phyloP scores from a whole-genome alignment of 2,797 vertebrate genomes.

The Tragopan temminckii region DNA sequence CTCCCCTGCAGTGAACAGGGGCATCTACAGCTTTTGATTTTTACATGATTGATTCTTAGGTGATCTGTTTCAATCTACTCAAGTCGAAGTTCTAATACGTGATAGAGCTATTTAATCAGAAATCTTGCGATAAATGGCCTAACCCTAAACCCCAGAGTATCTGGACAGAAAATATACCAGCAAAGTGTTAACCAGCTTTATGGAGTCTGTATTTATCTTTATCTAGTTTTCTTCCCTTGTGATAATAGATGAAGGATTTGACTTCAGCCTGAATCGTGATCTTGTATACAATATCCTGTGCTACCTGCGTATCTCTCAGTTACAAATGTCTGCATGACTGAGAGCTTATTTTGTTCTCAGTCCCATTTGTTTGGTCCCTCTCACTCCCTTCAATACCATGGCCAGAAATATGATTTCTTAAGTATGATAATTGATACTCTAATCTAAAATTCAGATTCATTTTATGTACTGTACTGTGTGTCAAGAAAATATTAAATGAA shows the following conservation, averaged over 20 bases:
- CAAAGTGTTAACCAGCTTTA: neutral
- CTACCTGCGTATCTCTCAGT: neutral
- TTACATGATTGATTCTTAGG: neutral
- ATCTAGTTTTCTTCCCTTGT: neutral
- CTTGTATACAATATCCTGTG: fast-evolving
- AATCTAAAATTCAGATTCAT: no score
- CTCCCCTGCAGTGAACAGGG: no score
- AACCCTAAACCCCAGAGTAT: no score
- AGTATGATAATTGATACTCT: no score
- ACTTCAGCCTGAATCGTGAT: neutral
- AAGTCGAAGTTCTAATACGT: neutral
- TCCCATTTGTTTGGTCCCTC: no score
- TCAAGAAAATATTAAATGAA: neutral
- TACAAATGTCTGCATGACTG: no score
- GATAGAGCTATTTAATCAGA: neutral
- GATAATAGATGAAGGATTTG: neutral
- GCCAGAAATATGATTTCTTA: no score
- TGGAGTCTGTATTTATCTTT: neutral
- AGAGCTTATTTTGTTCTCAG: no score
- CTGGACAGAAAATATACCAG: neutral
- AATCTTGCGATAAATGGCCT: neutral
- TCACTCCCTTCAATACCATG: no score
- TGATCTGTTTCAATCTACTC: neutral
- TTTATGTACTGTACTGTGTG: no score
- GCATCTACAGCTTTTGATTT: neutral